Percentiles rank a stretch among this genome's conserved stretches.
Conservation (phyloP, 1,140 invertebrate species). For the Magallana angulata region DNA sequence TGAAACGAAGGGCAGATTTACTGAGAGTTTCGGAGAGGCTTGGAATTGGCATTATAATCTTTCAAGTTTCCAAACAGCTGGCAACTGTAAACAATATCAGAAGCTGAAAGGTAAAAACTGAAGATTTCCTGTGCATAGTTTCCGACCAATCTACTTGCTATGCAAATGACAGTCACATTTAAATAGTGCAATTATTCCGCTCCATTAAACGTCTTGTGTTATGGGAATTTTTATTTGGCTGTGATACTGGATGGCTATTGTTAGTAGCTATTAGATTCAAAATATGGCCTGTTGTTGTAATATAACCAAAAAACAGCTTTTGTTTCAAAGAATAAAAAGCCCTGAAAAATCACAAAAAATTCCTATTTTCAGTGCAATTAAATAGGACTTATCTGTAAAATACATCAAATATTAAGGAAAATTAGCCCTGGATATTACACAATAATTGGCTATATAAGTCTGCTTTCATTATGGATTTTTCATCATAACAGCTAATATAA, state of each 20-base stretch:
- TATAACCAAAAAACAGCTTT: too few relatives aligned
- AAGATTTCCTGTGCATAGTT: neutral
- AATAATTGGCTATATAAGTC: too few relatives aligned
- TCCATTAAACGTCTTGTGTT: neutral
- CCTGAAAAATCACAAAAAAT: too few relatives aligned
- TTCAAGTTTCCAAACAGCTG: neutral
- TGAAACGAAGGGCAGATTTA: neutral
- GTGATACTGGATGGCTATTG: neutral
- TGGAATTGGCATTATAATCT: neutral
- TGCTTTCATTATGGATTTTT: too few relatives aligned
- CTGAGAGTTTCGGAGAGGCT: neutral
- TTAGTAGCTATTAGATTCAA: too few relatives aligned
- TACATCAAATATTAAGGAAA: too few relatives aligned
- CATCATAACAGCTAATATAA: too few relatives aligned
- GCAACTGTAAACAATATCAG: neutral
- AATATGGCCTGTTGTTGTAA: too few relatives aligned
- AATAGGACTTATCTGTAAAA: too few relatives aligned
- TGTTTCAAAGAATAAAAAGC: too few relatives aligned
- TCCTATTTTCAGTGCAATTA: too few relatives aligned
- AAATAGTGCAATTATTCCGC: constrained; percentile 23
- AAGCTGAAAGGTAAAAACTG: constrained; percentile 17
- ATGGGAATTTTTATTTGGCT: constrained; percentile 3
- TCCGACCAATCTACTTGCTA: neutral
- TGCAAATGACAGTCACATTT: constrained; percentile 1
- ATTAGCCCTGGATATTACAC: too few relatives aligned